Evolutionary conservation across 2,113 vertebrate species (phyloP).

Genomic region (Xenotilapia longispinis): DNA sequence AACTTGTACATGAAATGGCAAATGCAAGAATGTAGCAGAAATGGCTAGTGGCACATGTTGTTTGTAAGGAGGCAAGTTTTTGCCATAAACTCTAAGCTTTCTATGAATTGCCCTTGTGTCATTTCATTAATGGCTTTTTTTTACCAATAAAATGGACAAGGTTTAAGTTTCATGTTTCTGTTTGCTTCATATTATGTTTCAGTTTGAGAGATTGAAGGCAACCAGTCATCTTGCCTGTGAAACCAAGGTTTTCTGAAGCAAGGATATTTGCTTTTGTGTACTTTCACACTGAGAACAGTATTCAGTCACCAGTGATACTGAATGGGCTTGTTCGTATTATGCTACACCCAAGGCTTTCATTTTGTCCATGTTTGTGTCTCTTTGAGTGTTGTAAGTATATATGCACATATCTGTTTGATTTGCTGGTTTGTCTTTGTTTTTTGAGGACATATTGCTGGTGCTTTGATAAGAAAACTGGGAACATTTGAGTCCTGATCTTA

Average conservation of each 20-base stretch:
- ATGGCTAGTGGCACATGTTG: background rate
- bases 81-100: background rate
- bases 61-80: background rate
- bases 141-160: background rate
- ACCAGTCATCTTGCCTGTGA: constrained; percentile 1
- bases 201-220: background rate
- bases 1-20: background rate
- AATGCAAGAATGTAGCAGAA: background rate
- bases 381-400: background rate
- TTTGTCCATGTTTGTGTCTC: background rate
- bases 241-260: constrained; percentile 3
- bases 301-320: background rate
- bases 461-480: background rate
- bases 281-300: background rate
- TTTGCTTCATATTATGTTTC: background rate
- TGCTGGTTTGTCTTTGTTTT: background rate
- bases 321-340: background rate
- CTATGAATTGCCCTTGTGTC: background rate
- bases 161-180: background rate
- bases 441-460: background rate
- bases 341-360: background rate
- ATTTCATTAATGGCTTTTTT: background rate
- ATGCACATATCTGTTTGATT: background rate
- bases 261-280: constrained; percentile 8
- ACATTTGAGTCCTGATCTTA: constrained; percentile 3